Evolutionary conservation across 2,113 vertebrate species (phyloP), one percentile per base, ranked within the genome.

Genomic region (Andinoacara biseriatus): DNA sequence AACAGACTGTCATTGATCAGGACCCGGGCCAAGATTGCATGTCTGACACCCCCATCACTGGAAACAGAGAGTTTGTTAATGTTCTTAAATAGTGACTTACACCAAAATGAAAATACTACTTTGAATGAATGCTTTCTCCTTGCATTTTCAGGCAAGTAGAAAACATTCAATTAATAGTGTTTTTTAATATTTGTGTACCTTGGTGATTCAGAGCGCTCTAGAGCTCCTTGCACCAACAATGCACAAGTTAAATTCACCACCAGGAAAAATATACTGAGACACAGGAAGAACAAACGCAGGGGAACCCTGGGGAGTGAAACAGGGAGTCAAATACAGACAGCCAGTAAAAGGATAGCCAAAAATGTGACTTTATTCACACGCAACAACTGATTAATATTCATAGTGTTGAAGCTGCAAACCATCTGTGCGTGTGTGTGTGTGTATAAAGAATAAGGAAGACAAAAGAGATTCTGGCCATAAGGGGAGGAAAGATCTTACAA

Each of bases 1-100:
- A 99, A 99, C 31, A 99, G 97, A 83, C 96, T 96, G 93, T 99
- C 97, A 3, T 98, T 99, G 94, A 98, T 91, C 5, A 99, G 92
- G 74, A 97, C 97, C 0, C 97, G 95, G 74, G 96, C 95, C 83
- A 98, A 94, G 29, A 98, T 94, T 0, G 96, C 95, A 90, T 96
- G 97, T 86, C 95, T 95, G 77, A 97, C 90, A 17, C 93, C 94
- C 31, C 88, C 94, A 74, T 97, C 96, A 0, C 96, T 93, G 81
- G 0, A 78, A 22, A 89, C 52, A 85, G 1, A 38, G 35, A 54
- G 18, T 26, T 54, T 9, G 26, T 49, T 54, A 5, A 54, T n/a
- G 6, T 33, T 18, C 13, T 72, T 54, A 0, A 52, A 72, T 14
- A 72, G 46, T 5, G 46, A 7, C 17, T 33, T 54, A 54, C n/a